Base-by-base conservation (phyloP, 2,888 invertebrate species). In the Limenitis arthemis region DNA sequence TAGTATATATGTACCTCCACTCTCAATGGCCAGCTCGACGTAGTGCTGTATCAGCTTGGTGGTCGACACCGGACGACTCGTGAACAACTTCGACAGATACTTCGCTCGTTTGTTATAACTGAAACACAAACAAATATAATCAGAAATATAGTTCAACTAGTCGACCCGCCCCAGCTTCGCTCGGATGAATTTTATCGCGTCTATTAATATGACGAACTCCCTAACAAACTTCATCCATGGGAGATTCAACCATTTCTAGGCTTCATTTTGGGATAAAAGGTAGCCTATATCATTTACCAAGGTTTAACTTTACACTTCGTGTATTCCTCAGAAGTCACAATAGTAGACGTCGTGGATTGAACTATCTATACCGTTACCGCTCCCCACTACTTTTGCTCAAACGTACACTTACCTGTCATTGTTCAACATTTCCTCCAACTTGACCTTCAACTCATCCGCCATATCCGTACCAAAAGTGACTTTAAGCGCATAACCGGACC, bases 21-120 rank as follows among this genome's bases (percentile, higher is more conserved):
- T 74, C 47, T 77, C 72, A 1, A 80, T 77, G 7, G 78, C 77
- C 0, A 79, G 56, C 31, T 77, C 69, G 0, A 75, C 60, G 56
- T 78, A 76, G 49, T 76, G 68, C 0, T 68, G 56, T 11, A 80
- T 67, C 1, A 78, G 64, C 12, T 72, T 67, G 2, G 65, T 59
- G 0, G 75, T 70, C 0, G 66, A 38, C 12, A 68, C 65, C 0
- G 71, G 72, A 0, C 79, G 67, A 2, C 62, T 65, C 31, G 64
- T 66, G 66, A 79, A 80, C 44, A 76, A 12, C 33, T 63, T 67
- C 0, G 80, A 80, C 0, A 79, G 46, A 5, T 65, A 62, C 34
- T 75, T 69, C 0, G 69, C 77, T 6, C 61, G 66, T 0, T 73
- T 72, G 55, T 66, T 67, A 47, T 79, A 81, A 0, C 79, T 79